These are phyloP conservation scores for Pseudorectes ferrugineus DNA, from an alignment of 2,113 vertebrate species.

Conservation along the genomic window DNA sequence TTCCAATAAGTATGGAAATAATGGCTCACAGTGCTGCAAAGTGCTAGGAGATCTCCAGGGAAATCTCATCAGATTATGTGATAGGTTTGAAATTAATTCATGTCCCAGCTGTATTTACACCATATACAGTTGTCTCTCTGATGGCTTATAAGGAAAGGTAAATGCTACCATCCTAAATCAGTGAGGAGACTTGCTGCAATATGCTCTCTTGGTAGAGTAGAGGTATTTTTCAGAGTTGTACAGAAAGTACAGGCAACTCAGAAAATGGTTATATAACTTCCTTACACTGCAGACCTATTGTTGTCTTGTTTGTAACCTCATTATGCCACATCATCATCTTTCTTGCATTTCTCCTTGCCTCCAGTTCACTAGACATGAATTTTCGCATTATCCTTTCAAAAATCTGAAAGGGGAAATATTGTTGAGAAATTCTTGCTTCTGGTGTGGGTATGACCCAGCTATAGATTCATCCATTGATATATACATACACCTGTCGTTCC, in stretches of 20 bases:
- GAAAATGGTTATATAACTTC: not conserved
- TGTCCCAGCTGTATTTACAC: slow-evolving; percentile 36
- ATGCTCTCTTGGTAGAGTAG: not conserved
- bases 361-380: not conserved
- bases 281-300: not conserved
- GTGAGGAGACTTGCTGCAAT: not conserved
- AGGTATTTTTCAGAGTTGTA: not conserved
- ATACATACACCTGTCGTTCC: not conserved
- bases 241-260: not conserved
- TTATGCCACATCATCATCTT: not conserved
- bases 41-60: slow-evolving; percentile 57
- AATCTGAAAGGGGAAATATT: not conserved
- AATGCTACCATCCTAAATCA: not conserved
- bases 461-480: not conserved
- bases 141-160: slow-evolving; percentile 20
- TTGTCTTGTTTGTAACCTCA: not conserved
- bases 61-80: slow-evolving; percentile 71
- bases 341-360: not conserved
- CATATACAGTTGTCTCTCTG: slow-evolving; percentile 37
- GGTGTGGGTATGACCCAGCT: not conserved
- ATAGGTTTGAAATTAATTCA: slow-evolving; percentile 72
- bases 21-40: slow-evolving; percentile 46
- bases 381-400: not conserved
- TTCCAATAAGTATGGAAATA: slow-evolving; percentile 77
- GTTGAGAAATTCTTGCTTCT: not conserved